These are phyloP conservation scores for Cardinalis cardinalis DNA, from an alignment of 2,113 vertebrate species.

Conservation along the genomic window DNA sequence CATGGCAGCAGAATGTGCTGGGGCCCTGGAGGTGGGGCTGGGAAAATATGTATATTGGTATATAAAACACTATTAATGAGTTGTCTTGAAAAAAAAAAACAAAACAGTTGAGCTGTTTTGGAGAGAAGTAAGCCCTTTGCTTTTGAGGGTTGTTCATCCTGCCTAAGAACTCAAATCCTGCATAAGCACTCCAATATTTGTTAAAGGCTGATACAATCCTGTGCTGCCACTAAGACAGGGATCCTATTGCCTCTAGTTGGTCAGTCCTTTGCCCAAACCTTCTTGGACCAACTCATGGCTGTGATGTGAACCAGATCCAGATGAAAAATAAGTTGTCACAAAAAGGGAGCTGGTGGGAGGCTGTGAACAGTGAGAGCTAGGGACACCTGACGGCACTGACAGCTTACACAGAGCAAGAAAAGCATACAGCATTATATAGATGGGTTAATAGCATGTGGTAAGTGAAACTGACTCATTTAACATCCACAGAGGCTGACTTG, in stretches of 20 bases:
- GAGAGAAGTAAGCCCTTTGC: not conserved
- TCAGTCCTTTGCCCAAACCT: not conserved
- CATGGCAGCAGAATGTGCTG: not conserved
- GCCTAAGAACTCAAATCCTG: not conserved
- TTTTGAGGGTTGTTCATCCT: not conserved
- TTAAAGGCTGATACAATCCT: not conserved
- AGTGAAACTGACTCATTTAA: not conserved
- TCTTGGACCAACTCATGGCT: not conserved
- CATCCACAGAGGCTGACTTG: not conserved
- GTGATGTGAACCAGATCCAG: not conserved
- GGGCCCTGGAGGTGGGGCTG: not conserved
- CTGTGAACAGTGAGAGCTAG: not conserved
- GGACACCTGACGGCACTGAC: not conserved
- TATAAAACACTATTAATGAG: not conserved
- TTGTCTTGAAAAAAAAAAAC: not conserved
- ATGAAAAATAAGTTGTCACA: not conserved
- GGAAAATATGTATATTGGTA: rapidly evolving
- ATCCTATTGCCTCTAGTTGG: not conserved
- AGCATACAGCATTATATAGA: not conserved
- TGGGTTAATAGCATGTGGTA: not conserved
- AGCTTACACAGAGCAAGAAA: not conserved
- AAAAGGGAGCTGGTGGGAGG: not conserved
- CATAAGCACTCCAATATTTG: not conserved
- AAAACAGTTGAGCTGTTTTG: not conserved
- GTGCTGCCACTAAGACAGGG: not conserved